Percentiles rank a stretch among this genome's conserved stretches.
Conservation (phyloP, 2,888 invertebrate genomes). For the Archips crataeganus region DNA sequence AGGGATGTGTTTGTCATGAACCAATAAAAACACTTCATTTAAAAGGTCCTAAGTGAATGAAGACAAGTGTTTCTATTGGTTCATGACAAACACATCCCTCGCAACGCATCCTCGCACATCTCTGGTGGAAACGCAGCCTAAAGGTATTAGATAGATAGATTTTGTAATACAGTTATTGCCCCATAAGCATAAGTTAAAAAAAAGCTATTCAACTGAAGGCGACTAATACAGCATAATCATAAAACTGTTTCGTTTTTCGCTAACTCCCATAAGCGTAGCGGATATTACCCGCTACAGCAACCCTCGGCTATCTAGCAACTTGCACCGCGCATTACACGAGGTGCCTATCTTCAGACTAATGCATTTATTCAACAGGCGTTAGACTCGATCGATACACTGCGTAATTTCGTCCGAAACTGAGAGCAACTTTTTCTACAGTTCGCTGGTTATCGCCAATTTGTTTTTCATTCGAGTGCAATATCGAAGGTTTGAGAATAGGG, state of each 20-base stretch:
- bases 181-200: too few relatives aligned
- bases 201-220: too few relatives aligned
- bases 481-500: constrained; percentile 21
- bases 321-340: constrained; percentile 58
- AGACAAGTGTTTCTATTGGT: too few relatives aligned
- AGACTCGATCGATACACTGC: constrained; percentile 73
- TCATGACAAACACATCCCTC: too few relatives aligned
- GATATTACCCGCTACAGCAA: not conserved
- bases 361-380: constrained; percentile 83
- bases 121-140: too few relatives aligned
- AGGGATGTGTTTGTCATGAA: too few relatives aligned
- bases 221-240: not conserved
- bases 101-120: too few relatives aligned
- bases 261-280: constrained; percentile 20
- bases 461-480: constrained; percentile 28
- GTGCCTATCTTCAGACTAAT: constrained; percentile 84
- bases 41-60: too few relatives aligned
- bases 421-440: constrained; percentile 49
- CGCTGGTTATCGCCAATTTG: constrained; percentile 36
- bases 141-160: too few relatives aligned
- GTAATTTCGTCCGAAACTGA: constrained; percentile 77
- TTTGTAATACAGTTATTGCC: too few relatives aligned
- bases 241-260: not conserved
- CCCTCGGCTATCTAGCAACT: constrained; percentile 48
- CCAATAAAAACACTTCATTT: too few relatives aligned